Percentiles rank a stretch among this genome's conserved stretches.
Conservation (phyloP, 2,797 vertebrate genomes). For the Microcaecilia unicolor region DNA sequence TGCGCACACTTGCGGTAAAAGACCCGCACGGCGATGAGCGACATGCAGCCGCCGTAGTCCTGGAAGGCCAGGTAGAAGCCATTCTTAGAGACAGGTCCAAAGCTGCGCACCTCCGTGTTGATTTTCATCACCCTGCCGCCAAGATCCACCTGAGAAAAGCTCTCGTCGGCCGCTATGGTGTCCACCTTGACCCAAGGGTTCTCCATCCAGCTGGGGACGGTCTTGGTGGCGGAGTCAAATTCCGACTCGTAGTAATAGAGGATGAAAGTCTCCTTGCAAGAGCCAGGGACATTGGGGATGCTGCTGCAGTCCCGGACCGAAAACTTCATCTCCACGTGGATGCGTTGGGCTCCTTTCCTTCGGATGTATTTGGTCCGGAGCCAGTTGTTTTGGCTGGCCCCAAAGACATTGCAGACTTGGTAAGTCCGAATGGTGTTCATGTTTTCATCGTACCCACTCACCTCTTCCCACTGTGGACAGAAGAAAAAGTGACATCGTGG, state of each 20-base stretch:
- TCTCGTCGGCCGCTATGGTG: slow-evolving; percentile 90
- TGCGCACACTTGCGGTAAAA: slow-evolving; percentile 88
- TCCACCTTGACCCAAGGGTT: slow-evolving; percentile 95
- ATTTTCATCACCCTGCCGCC: slow-evolving; percentile 93
- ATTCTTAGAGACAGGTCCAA: slow-evolving; percentile 80
- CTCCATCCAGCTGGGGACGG: slow-evolving; percentile 88
- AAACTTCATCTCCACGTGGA: slow-evolving; percentile 96
- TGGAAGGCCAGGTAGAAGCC: slow-evolving; percentile 95
- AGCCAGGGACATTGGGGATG: slow-evolving; percentile 88
- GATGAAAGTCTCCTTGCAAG: slow-evolving; percentile 96
- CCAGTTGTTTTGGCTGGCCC: slow-evolving; percentile 93
- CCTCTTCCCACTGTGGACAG: slow-evolving; percentile 83
- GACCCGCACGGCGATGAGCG: slow-evolving; percentile 82
- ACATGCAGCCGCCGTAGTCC: slow-evolving; percentile 96
- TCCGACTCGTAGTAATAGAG: slow-evolving; percentile 88
- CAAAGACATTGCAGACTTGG: slow-evolving; percentile 94
- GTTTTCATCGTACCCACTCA: slow-evolving; percentile 91
- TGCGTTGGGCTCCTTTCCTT: slow-evolving; percentile 78
- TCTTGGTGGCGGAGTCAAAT: slow-evolving; percentile 71
- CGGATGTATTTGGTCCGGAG: slow-evolving; percentile 84
- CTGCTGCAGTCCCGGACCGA: slow-evolving; percentile 91
- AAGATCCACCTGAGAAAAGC: slow-evolving; percentile 92
- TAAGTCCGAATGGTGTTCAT: slow-evolving; percentile 97
- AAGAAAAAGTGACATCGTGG: too few relatives aligned
- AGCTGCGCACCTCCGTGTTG: slow-evolving; percentile 88